phyloP scores from a whole-genome alignment of 64 coral and sea anemone species.

The Hydrozoanthus tunicans region DNA sequence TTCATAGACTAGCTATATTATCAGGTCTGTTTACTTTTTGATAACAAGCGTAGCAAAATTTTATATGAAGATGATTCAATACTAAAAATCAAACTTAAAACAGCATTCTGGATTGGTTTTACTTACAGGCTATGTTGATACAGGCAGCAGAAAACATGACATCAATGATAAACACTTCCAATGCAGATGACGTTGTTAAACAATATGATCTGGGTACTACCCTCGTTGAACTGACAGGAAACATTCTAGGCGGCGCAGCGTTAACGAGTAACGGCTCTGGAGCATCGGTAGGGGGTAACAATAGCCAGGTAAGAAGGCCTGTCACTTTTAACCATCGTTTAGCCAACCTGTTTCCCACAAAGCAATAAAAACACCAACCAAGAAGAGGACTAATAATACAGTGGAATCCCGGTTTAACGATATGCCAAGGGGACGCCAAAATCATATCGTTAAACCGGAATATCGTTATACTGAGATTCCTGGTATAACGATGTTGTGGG shows the following conservation, averaged over 20 bases:
- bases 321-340: no score
- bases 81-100: neutral
- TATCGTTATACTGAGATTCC: no score
- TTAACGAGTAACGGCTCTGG: neutral
- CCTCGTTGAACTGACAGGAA: neutral
- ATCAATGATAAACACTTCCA: neutral
- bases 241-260: neutral
- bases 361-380: neutral
- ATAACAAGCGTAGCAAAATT: neutral
- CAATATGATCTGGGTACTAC: neutral
- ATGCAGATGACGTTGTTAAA: neutral
- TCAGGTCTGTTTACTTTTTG: no score
- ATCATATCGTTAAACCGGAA: no score
- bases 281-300: neutral
- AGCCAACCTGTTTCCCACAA: neutral
- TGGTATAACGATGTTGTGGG: no score
- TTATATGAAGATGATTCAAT: neutral
- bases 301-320: neutral
- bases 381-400: no score
- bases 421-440: no score
- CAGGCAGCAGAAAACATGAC: slow-evolving; percentile 36
- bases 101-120: neutral
- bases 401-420: no score
- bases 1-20: no score
- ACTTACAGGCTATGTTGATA: neutral